phyloP scores from a whole-genome alignment of 2,113 vertebrate species.

The Ameiurus melas region DNA sequence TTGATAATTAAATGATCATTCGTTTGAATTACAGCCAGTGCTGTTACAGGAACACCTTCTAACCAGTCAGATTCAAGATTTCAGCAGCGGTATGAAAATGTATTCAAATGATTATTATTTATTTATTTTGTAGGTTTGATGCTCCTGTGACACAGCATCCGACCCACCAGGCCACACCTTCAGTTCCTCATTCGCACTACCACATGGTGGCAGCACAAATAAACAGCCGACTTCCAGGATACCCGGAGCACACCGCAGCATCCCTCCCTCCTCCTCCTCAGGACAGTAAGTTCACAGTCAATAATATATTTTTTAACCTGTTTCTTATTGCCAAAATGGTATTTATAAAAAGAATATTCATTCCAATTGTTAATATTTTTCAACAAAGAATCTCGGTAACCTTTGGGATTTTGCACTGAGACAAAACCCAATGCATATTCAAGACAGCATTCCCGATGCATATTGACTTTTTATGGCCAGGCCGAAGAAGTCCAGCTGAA shows the following conservation, averaged over 20 bases:
- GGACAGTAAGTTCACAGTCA: constrained; percentile 39
- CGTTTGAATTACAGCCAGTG: no score
- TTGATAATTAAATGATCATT: no score
- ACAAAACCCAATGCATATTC: constrained; percentile 30
- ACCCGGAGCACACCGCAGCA: constrained; percentile 6
- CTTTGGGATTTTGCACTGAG: not conserved
- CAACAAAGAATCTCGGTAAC: not conserved
- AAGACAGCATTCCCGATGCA: constrained; percentile 18
- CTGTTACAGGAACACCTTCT: not conserved
- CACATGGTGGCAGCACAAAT: constrained; percentile 69
- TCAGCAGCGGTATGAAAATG: not conserved
- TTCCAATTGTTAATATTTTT: not conserved
- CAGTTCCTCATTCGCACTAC: constrained; percentile 39
- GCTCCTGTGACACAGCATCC: constrained; percentile 78
- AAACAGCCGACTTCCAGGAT: constrained; percentile 31
- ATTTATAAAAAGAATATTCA: not conserved
- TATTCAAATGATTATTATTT: not conserved
- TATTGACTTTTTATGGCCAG: constrained; percentile 13
- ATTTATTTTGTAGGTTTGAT: constrained; percentile 73
- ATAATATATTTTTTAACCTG: not conserved
- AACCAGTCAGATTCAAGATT: not conserved
- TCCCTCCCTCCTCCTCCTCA: constrained; percentile 22
- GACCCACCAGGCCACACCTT: constrained; percentile 50
- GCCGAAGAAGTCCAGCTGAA: constrained; percentile 43
- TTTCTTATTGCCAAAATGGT: not conserved